phyloP scores from a whole-genome alignment of 2,113 vertebrate genomes.

The Melozone crissalis region DNA sequence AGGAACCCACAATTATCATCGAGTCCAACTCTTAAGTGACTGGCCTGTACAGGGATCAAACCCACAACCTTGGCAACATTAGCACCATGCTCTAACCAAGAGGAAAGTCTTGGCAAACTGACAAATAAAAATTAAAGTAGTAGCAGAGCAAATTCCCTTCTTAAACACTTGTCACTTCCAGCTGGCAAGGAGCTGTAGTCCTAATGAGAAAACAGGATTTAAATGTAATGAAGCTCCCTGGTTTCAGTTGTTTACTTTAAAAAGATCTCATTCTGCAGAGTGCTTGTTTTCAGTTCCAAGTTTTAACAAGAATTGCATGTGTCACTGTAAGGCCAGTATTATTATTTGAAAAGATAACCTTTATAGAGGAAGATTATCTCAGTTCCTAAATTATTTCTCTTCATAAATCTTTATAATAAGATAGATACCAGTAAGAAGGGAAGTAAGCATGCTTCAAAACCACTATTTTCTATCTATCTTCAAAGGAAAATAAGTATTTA shows the following conservation, averaged over 20 bases:
- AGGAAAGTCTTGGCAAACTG: conserved; percentile 25
- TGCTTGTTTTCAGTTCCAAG: neutral
- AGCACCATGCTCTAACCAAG: neutral
- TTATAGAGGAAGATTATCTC: neutral
- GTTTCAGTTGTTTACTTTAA: conserved; percentile 46
- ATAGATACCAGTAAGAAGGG: neutral
- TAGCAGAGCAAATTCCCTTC: conserved; percentile 23
- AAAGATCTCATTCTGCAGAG: conserved; percentile 19
- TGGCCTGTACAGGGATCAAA: neutral
- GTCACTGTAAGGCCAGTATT: neutral
- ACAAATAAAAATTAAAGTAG: conserved; percentile 62
- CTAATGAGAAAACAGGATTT: conserved; percentile 54
- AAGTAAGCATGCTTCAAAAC: neutral
- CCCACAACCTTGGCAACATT: neutral
- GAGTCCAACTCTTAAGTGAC: neutral
- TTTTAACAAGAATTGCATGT: neutral
- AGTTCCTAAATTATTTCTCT: neutral
- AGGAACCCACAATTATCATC: neutral
- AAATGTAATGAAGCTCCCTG: conserved; percentile 47
- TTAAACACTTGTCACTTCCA: conserved; percentile 32
- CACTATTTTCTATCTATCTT: neutral
- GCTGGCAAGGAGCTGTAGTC: conserved; percentile 41
- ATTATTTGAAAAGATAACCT: neutral
- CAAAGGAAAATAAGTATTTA: neutral
- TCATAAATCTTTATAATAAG: neutral